A percentile compares a stretch with the other conserved stretches of the same genome.
Conservation (phyloP, 2,888 invertebrate species). For the Melanophora roralis region DNA sequence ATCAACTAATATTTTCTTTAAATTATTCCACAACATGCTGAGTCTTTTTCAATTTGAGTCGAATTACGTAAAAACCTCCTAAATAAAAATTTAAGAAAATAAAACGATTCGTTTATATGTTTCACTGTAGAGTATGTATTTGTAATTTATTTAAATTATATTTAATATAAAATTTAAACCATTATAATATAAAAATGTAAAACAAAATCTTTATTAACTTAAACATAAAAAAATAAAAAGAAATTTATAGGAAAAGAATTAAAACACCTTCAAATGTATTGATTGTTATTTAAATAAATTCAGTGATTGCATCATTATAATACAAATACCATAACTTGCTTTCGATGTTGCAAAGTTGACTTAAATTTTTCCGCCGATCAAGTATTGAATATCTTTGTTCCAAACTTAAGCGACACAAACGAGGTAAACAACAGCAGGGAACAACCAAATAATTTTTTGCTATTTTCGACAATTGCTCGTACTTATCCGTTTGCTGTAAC, state of each 20-base stretch:
- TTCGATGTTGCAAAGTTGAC: conserved; percentile 35
- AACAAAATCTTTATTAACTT: conserved; percentile 34
- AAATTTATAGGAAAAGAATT: conserved; percentile 33
- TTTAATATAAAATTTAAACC: conserved; percentile 40
- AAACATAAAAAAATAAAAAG: conserved; percentile 45
- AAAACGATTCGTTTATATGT: conserved; percentile 50
- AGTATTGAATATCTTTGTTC: conserved; percentile 25
- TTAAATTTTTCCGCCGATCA: conserved; percentile 34
- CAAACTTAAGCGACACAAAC: conserved; percentile 50
- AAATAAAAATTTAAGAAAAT: too few species aligned
- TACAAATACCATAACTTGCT: conserved; percentile 63
- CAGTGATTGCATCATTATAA: conserved; percentile 45
- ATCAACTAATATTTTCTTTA: too few species aligned
- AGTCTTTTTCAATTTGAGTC: too few species aligned
- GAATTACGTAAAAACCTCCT: too few species aligned
- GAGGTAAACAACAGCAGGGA: conserved; percentile 66
- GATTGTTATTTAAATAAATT: background rate
- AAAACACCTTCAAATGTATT: background rate
- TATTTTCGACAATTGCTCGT: conserved; percentile 66
- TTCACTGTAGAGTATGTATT: conserved; percentile 60
- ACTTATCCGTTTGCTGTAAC: conserved; percentile 66
- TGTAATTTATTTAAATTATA: conserved; percentile 62
- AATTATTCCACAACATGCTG: too few species aligned
- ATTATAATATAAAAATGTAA: conserved; percentile 44
- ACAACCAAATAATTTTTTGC: conserved; percentile 67